Conservation (phyloP, 1,140 invertebrate genomes). For the Euwallacea fornicatus region DNA sequence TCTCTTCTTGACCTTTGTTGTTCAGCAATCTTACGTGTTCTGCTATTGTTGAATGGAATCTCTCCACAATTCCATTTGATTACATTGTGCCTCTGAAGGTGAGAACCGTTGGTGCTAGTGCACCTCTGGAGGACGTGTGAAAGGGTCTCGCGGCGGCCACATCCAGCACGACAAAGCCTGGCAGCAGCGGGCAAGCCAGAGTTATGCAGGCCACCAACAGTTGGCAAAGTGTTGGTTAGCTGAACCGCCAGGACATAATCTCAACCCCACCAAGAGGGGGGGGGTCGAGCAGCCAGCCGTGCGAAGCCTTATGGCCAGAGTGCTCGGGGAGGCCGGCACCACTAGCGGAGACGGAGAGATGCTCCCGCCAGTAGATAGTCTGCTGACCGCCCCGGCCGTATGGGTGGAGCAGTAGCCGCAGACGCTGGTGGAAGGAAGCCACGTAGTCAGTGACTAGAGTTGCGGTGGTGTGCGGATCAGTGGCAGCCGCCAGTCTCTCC, state of each 20-base stretch:
- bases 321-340: too few relatives aligned
- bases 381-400: background rate
- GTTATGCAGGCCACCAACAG: background rate
- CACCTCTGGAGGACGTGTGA: constrained; percentile 40
- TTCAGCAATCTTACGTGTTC: too few relatives aligned
- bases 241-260: background rate
- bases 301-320: background rate
- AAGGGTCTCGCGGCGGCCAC: too few relatives aligned
- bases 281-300: background rate
- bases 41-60: too few relatives aligned
- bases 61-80: too few relatives aligned
- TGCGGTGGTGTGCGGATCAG: background rate
- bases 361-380: background rate
- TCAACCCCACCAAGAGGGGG: background rate
- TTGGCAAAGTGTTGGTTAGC: background rate
- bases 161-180: too few relatives aligned
- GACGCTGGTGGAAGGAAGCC: background rate
- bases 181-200: background rate
- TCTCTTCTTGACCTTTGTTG: too few relatives aligned
- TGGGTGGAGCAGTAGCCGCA: background rate
- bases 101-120: constrained; percentile 17
- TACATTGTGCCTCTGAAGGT: constrained; percentile 34
- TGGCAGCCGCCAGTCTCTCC: background rate
- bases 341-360: background rate
- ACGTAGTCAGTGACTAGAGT: background rate